These are phyloP conservation scores for Monochamus alternatus DNA, from an alignment of 2,888 invertebrate species.

Conservation along the genomic window DNA sequence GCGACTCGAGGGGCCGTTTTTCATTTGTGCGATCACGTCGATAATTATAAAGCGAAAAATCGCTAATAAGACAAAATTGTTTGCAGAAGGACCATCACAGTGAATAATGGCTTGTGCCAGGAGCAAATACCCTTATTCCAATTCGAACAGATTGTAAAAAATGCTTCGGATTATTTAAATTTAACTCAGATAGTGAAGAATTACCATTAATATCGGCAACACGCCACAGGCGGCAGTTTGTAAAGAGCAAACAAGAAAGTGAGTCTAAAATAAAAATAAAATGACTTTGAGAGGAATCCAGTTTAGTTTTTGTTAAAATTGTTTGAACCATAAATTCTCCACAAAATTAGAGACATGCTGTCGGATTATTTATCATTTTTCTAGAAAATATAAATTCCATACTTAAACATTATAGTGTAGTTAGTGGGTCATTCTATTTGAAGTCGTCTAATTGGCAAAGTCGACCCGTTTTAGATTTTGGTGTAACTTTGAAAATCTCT, in stretches of 20 bases:
- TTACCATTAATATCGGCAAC: conserved; percentile 28
- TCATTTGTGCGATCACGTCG: conserved; percentile 25
- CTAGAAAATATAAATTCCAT: no score
- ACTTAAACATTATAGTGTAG: no score
- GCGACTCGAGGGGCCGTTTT: not conserved
- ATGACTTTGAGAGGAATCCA: not conserved
- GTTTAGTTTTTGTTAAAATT: no score
- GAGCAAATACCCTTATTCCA: conserved; percentile 14
- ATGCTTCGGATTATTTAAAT: conserved; percentile 25
- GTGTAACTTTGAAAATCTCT: no score
- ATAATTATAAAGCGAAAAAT: conserved; percentile 28
- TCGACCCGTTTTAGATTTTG: no score
- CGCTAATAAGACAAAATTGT: conserved; percentile 32
- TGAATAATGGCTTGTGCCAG: conserved; percentile 25
- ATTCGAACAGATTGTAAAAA: conserved; percentile 19
- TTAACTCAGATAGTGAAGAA: conserved; percentile 26
- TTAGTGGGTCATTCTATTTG: no score
- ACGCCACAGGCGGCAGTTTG: not conserved
- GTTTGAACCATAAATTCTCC: no score
- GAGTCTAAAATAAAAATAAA: not conserved
- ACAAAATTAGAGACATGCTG: no score
- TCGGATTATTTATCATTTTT: no score
- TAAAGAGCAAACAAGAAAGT: not conserved
- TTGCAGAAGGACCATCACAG: conserved; percentile 29
- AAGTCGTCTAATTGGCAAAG: no score